A percentile compares a stretch with the other conserved stretches of the same genome.
Conservation (phyloP, 2,797 vertebrate species). For the Channa striata region DNA sequence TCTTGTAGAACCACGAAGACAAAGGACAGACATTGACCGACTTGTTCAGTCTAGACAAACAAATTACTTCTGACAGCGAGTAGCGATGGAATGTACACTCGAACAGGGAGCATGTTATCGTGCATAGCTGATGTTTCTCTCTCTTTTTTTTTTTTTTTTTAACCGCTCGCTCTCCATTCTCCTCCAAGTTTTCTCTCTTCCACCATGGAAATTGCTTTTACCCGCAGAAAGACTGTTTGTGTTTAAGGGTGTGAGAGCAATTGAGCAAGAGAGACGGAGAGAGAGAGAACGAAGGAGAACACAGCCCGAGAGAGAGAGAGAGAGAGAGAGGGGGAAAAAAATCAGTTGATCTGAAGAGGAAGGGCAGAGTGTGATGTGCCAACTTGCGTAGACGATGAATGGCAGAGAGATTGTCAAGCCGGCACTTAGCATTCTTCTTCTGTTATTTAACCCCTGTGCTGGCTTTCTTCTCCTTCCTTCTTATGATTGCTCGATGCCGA, state of each 20-base stretch:
- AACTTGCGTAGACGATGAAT: conserved; percentile 81
- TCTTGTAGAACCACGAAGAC: conserved; percentile 45
- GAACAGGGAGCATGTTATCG: conserved; percentile 49
- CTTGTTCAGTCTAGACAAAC: conserved; percentile 76
- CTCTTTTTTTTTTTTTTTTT: conserved; percentile 1
- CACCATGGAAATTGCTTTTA: conserved; percentile 67
- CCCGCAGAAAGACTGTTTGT: conserved; percentile 61
- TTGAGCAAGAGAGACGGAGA: conserved; percentile 42
- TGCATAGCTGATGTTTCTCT: conserved; percentile 42
- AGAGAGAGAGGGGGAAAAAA: conserved; percentile 25
- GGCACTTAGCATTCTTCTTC: conserved; percentile 61
- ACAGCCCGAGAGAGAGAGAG: conserved; percentile 28
- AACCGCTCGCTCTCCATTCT: conserved; percentile 19
- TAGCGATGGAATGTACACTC: conserved; percentile 62
- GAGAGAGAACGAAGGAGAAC: conserved; percentile 36
- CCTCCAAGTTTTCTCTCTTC: conserved; percentile 32
- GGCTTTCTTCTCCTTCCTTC: conserved; percentile 48
- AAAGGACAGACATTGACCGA: conserved; percentile 44
- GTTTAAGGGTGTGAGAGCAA: conserved; percentile 57
- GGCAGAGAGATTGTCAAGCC: conserved; percentile 73
- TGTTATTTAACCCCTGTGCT: conserved; percentile 64
- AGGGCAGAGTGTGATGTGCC: conserved; percentile 72
- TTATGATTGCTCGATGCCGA: conserved; percentile 44
- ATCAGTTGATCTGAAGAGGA: conserved; percentile 78
- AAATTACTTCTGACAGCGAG: conserved; percentile 72